phyloP scores from a whole-genome alignment of 2,113 vertebrate species.

The Brienomyrus longianalis region DNA sequence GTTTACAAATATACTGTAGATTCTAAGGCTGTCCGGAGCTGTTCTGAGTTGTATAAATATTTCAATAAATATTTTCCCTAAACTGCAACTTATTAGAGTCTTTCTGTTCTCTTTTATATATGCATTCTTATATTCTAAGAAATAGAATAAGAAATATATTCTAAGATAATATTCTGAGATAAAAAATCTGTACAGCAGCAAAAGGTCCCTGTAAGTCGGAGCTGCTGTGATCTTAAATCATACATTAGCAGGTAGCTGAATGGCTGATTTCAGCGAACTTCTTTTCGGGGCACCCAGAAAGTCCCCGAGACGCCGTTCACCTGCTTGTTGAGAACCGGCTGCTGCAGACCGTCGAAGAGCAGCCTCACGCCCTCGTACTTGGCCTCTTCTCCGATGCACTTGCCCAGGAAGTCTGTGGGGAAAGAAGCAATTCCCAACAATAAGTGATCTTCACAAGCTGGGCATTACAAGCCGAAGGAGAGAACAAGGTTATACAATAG shows the following conservation, averaged over 20 bases:
- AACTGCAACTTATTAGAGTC: not conserved
- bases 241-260: not conserved
- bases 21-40: not conserved
- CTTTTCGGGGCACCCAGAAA: not conserved
- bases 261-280: not conserved
- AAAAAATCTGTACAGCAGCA: no score
- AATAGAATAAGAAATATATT: no score
- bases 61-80: not conserved
- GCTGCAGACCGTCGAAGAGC: slow-evolving; percentile 87
- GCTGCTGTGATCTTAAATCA: not conserved
- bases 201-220: not conserved
- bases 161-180: not conserved
- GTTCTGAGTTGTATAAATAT: not conserved
- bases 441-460: not conserved
- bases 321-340: slow-evolving; percentile 95
- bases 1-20: not conserved
- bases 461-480: not conserved
- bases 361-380: slow-evolving; percentile 84
- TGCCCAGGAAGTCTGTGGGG: slow-evolving; percentile 73
- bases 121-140: not conserved
- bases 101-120: not conserved
- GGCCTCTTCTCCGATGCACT: slow-evolving; percentile 89
- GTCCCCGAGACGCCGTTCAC: slow-evolving; percentile 44
- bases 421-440: not conserved
- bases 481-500: not conserved